Evolutionary conservation across 37 sponge, comb jelly and placozoan genomes (phyloP).

Genomic region (Ephydatia muelleri): DNA sequence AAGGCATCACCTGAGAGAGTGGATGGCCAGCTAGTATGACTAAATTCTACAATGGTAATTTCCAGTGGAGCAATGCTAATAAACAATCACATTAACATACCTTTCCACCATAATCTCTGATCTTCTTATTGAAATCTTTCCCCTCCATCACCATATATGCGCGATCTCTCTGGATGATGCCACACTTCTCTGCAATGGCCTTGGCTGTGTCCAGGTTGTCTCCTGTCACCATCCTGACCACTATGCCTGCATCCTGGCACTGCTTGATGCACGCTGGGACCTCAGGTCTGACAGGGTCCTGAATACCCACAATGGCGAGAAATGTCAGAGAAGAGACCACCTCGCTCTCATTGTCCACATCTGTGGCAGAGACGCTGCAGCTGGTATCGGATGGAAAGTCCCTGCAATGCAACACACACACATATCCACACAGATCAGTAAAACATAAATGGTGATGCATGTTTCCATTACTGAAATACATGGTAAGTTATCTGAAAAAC

Average conservation of each 20-base stretch:
- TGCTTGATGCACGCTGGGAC: slow-evolving; percentile 78
- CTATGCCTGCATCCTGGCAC: slow-evolving; percentile 88
- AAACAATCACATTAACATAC: slow-evolving; percentile 14
- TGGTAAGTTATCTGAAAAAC: no score
- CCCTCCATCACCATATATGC: slow-evolving; percentile 77
- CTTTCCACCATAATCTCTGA: slow-evolving; percentile 57
- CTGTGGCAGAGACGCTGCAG: not conserved
- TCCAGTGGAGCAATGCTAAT: not conserved
- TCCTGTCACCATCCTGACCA: slow-evolving; percentile 97
- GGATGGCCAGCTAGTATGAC: no score
- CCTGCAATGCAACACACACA: no score
- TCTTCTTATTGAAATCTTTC: slow-evolving; percentile 78
- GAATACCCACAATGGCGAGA: slow-evolving; percentile 92
- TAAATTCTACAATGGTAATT: no score
- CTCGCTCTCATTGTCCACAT: slow-evolving; percentile 80
- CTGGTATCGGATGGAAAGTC: slow-evolving; percentile 33
- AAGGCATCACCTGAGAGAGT: no score
- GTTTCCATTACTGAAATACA: no score
- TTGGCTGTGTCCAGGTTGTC: slow-evolving; percentile 94
- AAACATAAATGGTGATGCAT: not conserved
- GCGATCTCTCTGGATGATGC: slow-evolving; percentile 67
- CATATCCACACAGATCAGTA: not conserved
- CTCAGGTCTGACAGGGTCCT: slow-evolving; percentile 95
- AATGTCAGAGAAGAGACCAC: slow-evolving; percentile 66
- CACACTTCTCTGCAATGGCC: slow-evolving; percentile 94